These are phyloP conservation scores for Pedetes capensis DNA, from an alignment of 2,113 vertebrate species.

Conservation along the genomic window DNA sequence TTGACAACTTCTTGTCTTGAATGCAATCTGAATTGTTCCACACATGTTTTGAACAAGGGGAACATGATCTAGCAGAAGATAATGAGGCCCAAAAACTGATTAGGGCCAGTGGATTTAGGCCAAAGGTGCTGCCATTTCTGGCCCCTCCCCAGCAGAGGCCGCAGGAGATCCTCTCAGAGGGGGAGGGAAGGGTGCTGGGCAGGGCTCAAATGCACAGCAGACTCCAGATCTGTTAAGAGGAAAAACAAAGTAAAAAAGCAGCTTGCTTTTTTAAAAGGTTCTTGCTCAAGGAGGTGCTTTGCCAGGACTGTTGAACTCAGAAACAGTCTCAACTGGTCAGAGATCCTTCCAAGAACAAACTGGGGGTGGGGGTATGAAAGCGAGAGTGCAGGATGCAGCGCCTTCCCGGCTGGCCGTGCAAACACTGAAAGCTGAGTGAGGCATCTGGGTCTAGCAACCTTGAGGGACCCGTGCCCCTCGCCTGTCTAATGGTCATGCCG, in stretches of 20 bases:
- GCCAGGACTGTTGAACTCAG: background rate
- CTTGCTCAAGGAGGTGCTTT: background rate
- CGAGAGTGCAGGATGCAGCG: background rate
- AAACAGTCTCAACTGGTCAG: background rate
- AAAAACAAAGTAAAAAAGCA: no score
- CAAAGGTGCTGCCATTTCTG: background rate
- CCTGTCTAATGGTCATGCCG: no score
- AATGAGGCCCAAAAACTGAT: background rate
- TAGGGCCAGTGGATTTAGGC: background rate
- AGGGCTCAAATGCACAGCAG: background rate
- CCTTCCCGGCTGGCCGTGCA: background rate
- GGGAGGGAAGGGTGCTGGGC: background rate
- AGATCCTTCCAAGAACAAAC: background rate
- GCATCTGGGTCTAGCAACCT: fast-evolving
- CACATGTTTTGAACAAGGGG: background rate
- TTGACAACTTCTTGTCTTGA: background rate
- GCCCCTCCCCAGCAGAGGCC: background rate
- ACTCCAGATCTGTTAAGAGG: background rate
- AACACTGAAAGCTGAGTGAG: background rate
- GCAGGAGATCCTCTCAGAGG: background rate
- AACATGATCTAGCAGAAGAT: background rate
- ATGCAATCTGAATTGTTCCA: background rate
- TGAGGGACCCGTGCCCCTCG: fast-evolving
- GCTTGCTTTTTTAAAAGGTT: fast-evolving
- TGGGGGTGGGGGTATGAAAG: background rate